A percentile compares a stretch with the other conserved stretches of the same genome.
Evolutionary conservation across 1,140 invertebrate species (phyloP).

Genomic region (Drosophila sp.): DNA sequence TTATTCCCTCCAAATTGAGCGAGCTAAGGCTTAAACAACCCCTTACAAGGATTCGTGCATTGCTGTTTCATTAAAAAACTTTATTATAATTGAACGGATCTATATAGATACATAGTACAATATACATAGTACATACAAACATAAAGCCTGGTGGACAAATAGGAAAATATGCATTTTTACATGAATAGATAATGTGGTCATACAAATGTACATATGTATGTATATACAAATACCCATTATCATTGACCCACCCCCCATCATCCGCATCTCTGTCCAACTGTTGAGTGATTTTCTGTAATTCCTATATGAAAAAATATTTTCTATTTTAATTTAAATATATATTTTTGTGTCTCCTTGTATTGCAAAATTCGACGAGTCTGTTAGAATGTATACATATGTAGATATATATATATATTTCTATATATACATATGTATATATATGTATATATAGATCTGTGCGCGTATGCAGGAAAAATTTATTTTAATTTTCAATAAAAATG

Average conservation of each 20-base stretch:
- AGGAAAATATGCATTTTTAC: not conserved
- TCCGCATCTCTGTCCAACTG: not conserved
- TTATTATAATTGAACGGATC: no score
- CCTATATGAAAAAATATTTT: constrained; percentile 1
- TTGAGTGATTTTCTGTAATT: constrained; percentile 9
- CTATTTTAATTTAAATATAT: constrained; percentile 13
- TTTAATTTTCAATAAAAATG: constrained; percentile 66
- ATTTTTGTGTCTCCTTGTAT: constrained; percentile 2
- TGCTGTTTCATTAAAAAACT: no score
- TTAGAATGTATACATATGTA: not conserved
- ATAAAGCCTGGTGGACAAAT: not conserved
- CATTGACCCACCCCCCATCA: not conserved
- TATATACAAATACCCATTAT: not conserved
- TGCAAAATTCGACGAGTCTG: constrained; percentile 4
- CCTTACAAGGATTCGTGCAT: no score
- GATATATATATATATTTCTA: not conserved
- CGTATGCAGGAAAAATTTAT: constrained; percentile 52
- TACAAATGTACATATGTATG: no score
- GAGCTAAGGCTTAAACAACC: no score
- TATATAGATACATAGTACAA: no score
- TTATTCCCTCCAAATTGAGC: no score
- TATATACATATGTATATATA: not conserved
- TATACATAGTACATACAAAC: no score
- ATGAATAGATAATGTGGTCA: constrained; percentile 2
- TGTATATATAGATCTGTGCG: constrained; percentile 24